These are phyloP conservation scores for Raja brachyura DNA, from an alignment of 2,113 vertebrate genomes.

Conservation along the genomic window DNA sequence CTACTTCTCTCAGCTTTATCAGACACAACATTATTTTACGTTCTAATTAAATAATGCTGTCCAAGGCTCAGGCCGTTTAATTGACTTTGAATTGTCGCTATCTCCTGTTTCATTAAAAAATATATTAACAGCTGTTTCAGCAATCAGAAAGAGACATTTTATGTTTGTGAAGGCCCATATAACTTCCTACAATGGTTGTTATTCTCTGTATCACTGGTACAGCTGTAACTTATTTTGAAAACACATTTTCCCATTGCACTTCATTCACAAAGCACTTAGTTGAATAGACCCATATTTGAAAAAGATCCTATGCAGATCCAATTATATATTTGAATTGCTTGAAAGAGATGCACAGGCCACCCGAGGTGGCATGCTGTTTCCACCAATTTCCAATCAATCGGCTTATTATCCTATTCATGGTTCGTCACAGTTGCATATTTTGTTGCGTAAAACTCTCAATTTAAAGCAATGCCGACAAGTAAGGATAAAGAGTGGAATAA, in stretches of 20 bases:
- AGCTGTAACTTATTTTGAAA: background rate
- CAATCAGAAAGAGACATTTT: background rate
- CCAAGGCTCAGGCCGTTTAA: background rate
- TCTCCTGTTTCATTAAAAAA: background rate
- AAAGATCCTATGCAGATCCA: background rate
- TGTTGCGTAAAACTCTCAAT: background rate
- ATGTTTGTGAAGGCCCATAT: background rate
- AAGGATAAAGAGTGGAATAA: background rate
- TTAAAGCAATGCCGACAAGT: background rate
- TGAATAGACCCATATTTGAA: background rate
- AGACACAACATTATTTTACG: background rate
- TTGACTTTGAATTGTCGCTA: background rate
- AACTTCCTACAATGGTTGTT: background rate
- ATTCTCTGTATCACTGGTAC: background rate
- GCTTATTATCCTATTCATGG: background rate
- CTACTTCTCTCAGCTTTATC: background rate
- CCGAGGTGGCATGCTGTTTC: background rate
- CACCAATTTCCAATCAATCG: background rate
- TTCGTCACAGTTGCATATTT: background rate
- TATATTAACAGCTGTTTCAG: background rate
- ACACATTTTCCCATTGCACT: background rate
- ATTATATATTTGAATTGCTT: background rate
- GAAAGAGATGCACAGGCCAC: background rate
- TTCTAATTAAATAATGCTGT: background rate
- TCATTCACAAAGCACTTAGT: no score